phyloP scores from a whole-genome alignment of 2,888 invertebrate species.

The Amiota communis region DNA sequence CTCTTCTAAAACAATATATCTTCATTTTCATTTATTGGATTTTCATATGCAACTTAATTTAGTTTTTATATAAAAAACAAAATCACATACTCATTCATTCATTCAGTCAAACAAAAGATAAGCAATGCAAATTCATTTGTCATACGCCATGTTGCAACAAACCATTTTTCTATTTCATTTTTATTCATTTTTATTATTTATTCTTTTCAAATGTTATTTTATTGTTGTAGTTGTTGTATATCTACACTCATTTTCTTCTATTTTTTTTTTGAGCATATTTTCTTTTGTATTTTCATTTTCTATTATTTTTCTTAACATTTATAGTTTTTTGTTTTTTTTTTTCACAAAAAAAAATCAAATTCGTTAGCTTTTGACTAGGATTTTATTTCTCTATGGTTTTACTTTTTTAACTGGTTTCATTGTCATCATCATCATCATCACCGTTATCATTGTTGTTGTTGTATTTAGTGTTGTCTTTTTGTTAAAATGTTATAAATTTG shows the following conservation, averaged over 20 bases:
- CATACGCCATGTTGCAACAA: neutral
- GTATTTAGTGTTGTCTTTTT: neutral
- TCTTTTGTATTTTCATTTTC: neutral
- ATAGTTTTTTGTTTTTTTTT: neutral
- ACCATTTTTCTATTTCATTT: neutral
- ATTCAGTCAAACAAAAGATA: neutral
- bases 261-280: too few species aligned
- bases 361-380: neutral
- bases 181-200: neutral
- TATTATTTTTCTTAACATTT: conserved; percentile 33
- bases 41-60: too few species aligned
- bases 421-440: too few species aligned
- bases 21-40: too few species aligned
- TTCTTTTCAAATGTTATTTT: neutral
- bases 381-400: too few species aligned
- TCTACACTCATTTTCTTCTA: too few species aligned
- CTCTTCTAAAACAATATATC: too few species aligned
- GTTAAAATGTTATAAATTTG: neutral
- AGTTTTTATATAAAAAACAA: neutral
- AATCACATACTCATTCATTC: neutral
- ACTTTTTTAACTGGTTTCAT: too few species aligned
- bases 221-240: too few species aligned
- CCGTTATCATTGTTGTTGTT: neutral
- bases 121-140: conserved; percentile 4
- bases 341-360: neutral